Percentiles rank a stretch among this genome's conserved stretches.
Conservation (phyloP, 2,888 invertebrate genomes). For the Gasteruption jaculator region DNA sequence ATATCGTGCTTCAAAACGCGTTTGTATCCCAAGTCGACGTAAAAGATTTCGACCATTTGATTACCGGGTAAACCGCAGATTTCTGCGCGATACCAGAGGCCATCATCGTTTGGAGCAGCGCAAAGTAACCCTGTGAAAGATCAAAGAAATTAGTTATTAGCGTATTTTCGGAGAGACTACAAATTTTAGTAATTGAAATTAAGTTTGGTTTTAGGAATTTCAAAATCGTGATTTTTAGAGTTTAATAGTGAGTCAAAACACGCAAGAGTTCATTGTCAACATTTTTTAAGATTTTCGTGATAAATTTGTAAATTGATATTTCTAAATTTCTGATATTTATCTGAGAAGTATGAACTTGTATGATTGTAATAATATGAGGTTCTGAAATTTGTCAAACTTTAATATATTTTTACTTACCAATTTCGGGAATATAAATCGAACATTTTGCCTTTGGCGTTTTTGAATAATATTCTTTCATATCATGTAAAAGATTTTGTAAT, state of each 20-base stretch:
- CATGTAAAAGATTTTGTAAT: no score
- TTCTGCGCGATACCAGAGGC: conserved; percentile 54
- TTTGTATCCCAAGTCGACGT: conserved; percentile 63
- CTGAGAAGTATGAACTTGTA: no score
- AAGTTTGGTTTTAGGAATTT: neutral
- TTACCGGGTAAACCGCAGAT: conserved; percentile 53
- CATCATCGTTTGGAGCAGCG: conserved; percentile 49
- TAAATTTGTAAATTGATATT: no score
- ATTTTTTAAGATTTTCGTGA: no score
- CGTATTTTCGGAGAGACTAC: neutral
- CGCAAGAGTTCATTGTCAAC: no score
- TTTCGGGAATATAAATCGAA: conserved; percentile 53
- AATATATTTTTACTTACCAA: no score
- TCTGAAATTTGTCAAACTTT: no score
- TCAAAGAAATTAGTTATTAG: conserved; percentile 5
- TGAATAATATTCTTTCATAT: neutral
- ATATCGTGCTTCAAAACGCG: conserved; percentile 54
- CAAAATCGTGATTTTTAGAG: no score
- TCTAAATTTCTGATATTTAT: no score
- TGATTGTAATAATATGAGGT: no score
- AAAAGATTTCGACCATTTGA: conserved; percentile 56
- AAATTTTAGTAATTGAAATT: neutral
- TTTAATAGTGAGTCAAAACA: no score
- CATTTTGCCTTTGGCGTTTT: conserved; percentile 36
- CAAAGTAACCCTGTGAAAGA: conserved; percentile 55